phyloP scores from a whole-genome alignment of 2,888 invertebrate genomes.

The Troilus luridus region DNA sequence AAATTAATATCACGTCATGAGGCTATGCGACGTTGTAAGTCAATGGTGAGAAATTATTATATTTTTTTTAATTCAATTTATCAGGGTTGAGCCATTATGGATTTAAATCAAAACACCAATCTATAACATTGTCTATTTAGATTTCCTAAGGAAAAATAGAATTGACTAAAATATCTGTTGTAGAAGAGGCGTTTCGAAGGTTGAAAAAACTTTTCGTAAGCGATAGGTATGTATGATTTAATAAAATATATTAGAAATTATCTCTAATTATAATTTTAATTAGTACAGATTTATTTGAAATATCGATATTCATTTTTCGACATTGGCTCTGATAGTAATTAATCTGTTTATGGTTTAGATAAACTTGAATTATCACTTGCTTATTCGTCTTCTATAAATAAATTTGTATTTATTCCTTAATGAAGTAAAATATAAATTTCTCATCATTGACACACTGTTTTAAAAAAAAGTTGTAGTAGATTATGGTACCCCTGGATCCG shows the following conservation, averaged over 20 bases:
- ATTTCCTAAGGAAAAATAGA: background rate
- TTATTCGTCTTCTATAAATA: no score
- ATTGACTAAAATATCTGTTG: slow-evolving; percentile 26
- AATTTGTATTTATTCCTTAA: no score
- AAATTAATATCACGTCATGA: background rate
- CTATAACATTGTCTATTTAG: background rate
- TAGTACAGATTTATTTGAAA: no score
- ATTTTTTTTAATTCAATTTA: background rate
- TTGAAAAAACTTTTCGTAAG: slow-evolving; percentile 7
- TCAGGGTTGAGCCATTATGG: background rate
- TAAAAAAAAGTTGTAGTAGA: background rate
- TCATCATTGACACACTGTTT: background rate
- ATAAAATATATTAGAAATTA: slow-evolving; percentile 5
- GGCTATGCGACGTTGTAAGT: background rate
- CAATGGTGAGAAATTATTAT: background rate
- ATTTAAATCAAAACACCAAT: background rate
- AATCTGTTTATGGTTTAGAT: no score
- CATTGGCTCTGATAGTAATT: no score
- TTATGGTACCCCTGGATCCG: no score
- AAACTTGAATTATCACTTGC: no score
- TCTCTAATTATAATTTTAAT: background rate
- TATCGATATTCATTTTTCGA: no score
- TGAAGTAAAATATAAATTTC: background rate
- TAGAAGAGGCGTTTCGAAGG: slow-evolving; percentile 31
- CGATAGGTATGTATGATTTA: background rate